Evolutionary conservation across 1,140 invertebrate genomes (phyloP), one percentile per base, ranked within the genome.

Genomic region (Rhopalosiphum padi): DNA sequence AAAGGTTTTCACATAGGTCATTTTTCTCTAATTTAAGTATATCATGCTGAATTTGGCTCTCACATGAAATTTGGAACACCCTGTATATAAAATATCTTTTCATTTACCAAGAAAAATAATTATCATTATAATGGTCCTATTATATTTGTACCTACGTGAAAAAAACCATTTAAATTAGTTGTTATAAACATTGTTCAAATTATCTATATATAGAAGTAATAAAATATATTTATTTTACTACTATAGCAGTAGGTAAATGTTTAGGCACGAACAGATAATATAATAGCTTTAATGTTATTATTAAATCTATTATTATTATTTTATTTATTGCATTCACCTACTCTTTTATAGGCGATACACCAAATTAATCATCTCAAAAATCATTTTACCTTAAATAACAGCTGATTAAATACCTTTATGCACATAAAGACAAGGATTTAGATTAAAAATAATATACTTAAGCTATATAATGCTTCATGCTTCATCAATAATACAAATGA

Each of bases 261-360:
- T 87, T 46, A 30, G 30, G 7, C 85, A 46, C 85, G 30, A 46
- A 87, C 30, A 87, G 25, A 87, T 87, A 46, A 87, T 87, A 18
- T 48, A 48, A 87, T 46, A 8, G 43, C 30, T n/a, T 21, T 46
- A 48, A 46, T 86, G 85, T 86, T 86, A 37, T 87, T 48, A 87
- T 87, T 48, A 87, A 87, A 87, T 87, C 9, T 37, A 41, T 60
- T 60, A 60, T 30, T 68, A 68, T 30, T 68, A 85, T 41, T 85
- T 85, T 85, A 85, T 85, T 85, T 85, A 85, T 85, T 85, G 83
- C 83, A 41, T 43, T 85, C 9, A 43, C 23, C 83, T 85, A 85
- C 83, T 43, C 22, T 25, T 43, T 41, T 43, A 85, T 30, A 85
- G 23, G 41, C 25, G 43, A 25, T 85, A 43, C 9, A 87, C 43